Evolutionary conservation across 2,113 vertebrate species (phyloP).

Genomic region (Oriolus oriolus): DNA sequence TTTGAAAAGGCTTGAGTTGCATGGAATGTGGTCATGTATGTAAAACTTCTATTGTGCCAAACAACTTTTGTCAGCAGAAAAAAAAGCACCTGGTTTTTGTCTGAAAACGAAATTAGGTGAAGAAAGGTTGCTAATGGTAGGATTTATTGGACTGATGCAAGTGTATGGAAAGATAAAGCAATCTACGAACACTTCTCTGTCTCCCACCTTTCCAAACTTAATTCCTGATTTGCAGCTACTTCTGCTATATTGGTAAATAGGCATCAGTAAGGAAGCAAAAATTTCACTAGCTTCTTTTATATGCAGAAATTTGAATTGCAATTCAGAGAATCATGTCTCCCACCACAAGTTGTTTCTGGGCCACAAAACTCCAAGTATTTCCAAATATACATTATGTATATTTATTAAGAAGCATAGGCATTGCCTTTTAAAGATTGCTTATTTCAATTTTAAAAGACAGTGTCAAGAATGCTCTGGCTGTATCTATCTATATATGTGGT

Average conservation of each 20-base stretch:
- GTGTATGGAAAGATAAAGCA: neutral
- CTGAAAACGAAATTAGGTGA: neutral
- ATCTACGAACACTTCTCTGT: neutral
- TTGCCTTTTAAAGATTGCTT: neutral
- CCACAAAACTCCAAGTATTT: neutral
- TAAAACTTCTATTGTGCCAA: neutral
- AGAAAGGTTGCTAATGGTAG: neutral
- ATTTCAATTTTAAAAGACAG: neutral
- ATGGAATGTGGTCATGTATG: neutral
- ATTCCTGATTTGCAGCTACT: neutral
- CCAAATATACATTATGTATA: neutral
- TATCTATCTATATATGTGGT: neutral
- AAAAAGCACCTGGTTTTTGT: accelerated
- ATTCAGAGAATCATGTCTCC: neutral
- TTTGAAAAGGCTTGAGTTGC: neutral
- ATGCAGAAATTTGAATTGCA: neutral
- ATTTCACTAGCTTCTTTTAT: neutral
- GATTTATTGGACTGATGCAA: neutral
- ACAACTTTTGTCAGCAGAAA: neutral
- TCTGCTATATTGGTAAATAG: neutral
- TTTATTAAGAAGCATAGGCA: neutral
- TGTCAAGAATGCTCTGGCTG: neutral
- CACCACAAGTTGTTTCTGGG: neutral
- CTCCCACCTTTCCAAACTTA: neutral
- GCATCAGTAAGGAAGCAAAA: neutral